phyloP scores from a whole-genome alignment of 1,140 invertebrate genomes.

The Diuraphis noxia region DNA sequence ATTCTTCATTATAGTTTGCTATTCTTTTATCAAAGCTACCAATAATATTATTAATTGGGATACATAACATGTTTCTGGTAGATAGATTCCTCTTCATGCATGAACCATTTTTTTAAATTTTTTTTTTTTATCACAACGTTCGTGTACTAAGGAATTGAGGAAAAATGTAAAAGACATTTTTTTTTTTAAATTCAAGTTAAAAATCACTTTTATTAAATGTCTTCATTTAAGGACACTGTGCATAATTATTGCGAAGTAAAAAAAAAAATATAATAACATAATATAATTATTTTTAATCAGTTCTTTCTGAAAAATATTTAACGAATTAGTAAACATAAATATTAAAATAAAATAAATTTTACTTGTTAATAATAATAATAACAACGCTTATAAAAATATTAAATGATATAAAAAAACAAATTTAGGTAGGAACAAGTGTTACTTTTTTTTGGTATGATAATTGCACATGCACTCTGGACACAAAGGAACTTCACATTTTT shows the following conservation, averaged over 20 bases:
- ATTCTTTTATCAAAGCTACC: too few species aligned
- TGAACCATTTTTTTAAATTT: not conserved
- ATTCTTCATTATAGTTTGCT: too few species aligned
- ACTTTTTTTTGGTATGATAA: not conserved
- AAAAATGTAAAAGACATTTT: not conserved
- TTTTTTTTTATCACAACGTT: not conserved
- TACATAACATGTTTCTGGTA: too few species aligned
- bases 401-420: not conserved
- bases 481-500: not conserved
- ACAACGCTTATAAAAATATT: not conserved
- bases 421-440: not conserved
- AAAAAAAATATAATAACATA: not conserved
- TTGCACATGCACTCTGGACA: not conserved
- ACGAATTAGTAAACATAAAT: slow-evolving; percentile 6
- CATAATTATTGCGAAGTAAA: not conserved
- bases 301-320: not conserved
- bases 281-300: not conserved
- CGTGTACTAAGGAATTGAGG: not conserved
- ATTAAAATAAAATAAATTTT: not conserved
- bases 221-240: not conserved
- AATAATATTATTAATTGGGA: too few species aligned
- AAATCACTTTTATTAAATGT: slow-evolving; percentile 21
- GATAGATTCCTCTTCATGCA: slow-evolving; percentile 5
- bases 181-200: not conserved
- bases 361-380: slow-evolving; percentile 5